These are phyloP conservation scores for Silvanus unidentatus DNA, from an alignment of 2,888 invertebrate species.

Conservation along the genomic window DNA sequence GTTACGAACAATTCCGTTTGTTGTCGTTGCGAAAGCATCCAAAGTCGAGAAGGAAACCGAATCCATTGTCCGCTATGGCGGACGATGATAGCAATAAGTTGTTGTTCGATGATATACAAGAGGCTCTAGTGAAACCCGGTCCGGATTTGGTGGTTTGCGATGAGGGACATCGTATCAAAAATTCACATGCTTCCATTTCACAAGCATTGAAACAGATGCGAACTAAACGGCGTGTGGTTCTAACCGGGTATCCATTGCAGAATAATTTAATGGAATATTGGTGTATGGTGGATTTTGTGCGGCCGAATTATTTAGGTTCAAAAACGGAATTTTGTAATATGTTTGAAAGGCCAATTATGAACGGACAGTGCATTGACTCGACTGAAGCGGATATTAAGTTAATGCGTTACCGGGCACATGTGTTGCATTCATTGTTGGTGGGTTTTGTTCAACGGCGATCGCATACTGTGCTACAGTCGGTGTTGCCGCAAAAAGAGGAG, in stretches of 20 bases:
- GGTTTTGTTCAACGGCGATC: slow-evolving; percentile 94
- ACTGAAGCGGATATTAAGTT: slow-evolving; percentile 89
- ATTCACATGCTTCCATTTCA: slow-evolving; percentile 94
- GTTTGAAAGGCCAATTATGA: slow-evolving; percentile 98
- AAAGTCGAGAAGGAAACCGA: slow-evolving; percentile 57
- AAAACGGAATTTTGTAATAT: slow-evolving; percentile 97
- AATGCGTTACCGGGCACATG: slow-evolving; percentile 93
- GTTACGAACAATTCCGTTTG: slow-evolving; percentile 93
- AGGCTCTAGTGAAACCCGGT: slow-evolving; percentile 81
- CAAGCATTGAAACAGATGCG: slow-evolving; percentile 90
- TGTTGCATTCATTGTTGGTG: slow-evolving; percentile 85
- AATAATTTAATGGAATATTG: slow-evolving; percentile 95
- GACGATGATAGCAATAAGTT: slow-evolving; percentile 63
- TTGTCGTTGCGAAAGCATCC: slow-evolving; percentile 73
- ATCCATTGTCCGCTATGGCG: slow-evolving; percentile 45
- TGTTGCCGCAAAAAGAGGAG: slow-evolving; percentile 90
- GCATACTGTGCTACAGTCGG: slow-evolving; percentile 86
- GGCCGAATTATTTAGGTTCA: slow-evolving; percentile 94
- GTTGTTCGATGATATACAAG: slow-evolving; percentile 77
- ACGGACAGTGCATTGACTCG: slow-evolving; percentile 96
- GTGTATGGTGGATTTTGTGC: slow-evolving; percentile 99
- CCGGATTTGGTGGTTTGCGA: slow-evolving; percentile 94
- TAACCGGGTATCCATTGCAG: slow-evolving; percentile 97
- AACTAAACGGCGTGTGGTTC: slow-evolving; percentile 88
- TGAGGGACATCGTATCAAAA: slow-evolving; percentile 97